Conservation (phyloP, 1,140 invertebrate genomes). For the Chymomyza costata region DNA sequence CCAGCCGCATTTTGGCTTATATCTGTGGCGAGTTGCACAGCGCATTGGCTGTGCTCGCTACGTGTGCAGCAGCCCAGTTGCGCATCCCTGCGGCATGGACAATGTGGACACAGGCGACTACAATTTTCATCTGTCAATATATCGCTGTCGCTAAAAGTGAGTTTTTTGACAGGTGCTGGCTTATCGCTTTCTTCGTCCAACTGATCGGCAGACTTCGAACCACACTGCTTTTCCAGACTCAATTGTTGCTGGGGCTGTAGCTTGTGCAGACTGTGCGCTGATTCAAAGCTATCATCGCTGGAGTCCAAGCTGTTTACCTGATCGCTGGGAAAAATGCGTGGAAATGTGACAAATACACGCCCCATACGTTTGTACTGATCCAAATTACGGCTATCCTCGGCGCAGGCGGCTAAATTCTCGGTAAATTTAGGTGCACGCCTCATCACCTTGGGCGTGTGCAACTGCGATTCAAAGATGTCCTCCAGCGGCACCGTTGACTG, state of each 20-base stretch:
- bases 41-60: constrained; percentile 39
- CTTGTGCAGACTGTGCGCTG: constrained; percentile 58
- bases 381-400: constrained; percentile 77
- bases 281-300: constrained; percentile 71
- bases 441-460: constrained; percentile 78
- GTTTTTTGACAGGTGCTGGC: constrained; percentile 37
- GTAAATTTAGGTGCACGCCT: constrained; percentile 81
- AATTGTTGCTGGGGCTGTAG: constrained; percentile 34
- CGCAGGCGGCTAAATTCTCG: constrained; percentile 80
- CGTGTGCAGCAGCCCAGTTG: constrained; percentile 40
- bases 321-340: constrained; percentile 47
- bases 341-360: constrained; percentile 69
- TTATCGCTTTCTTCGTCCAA: constrained; percentile 39
- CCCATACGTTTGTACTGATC: constrained; percentile 74
- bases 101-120: constrained; percentile 38
- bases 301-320: constrained; percentile 33
- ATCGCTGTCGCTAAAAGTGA: constrained; percentile 71
- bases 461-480: constrained; percentile 71
- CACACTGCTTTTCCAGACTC: constrained; percentile 25
- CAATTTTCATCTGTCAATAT: constrained; percentile 62
- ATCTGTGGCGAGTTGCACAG: background rate
- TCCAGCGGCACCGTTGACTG: constrained; percentile 43
- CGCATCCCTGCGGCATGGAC: constrained; percentile 47
- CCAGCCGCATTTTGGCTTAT: constrained; percentile 16
- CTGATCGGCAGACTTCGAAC: constrained; percentile 70